Evolutionary conservation across 2,888 invertebrate species (phyloP).

Genomic region (Drosophila tripunctata): DNA sequence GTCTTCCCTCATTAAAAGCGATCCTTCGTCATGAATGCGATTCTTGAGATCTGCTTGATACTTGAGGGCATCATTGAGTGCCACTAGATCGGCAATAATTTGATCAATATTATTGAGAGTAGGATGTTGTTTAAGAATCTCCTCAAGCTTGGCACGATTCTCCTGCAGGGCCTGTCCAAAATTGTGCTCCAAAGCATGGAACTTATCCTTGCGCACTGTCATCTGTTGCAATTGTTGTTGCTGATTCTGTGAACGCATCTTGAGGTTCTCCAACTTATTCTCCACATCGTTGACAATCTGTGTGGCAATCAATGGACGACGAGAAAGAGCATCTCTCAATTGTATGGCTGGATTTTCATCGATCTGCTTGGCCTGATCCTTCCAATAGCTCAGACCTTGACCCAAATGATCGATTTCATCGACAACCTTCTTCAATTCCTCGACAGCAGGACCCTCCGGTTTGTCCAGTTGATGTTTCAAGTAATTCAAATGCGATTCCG

Average conservation of each 20-base stretch:
- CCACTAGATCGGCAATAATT: conserved; percentile 84
- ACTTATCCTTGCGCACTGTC: conserved; percentile 91
- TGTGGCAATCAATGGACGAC: conserved; percentile 89
- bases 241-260: conserved; percentile 88
- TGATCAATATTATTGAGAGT: conserved; percentile 83
- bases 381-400: conserved; percentile 89
- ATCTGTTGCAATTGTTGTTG: conserved; percentile 89
- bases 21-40: conserved; percentile 91
- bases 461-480: conserved; percentile 92
- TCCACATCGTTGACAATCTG: conserved; percentile 90
- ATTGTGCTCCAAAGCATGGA: conserved; percentile 89
- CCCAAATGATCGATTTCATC: conserved; percentile 89
- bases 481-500: conserved; percentile 91
- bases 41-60: conserved; percentile 87
- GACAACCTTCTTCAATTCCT: conserved; percentile 89
- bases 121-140: conserved; percentile 79
- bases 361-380: conserved; percentile 88
- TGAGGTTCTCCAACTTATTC: conserved; percentile 88
- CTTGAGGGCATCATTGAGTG: conserved; percentile 86
- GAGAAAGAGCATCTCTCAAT: conserved; percentile 89
- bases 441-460: conserved; percentile 88
- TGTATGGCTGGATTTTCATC: conserved; percentile 89
- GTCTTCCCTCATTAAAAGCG: conserved; percentile 92
- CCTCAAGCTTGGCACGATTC: conserved; percentile 78
- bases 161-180: conserved; percentile 88